Evolutionary conservation across 2,888 invertebrate species (phyloP).

Genomic region (Empis stercorea): DNA sequence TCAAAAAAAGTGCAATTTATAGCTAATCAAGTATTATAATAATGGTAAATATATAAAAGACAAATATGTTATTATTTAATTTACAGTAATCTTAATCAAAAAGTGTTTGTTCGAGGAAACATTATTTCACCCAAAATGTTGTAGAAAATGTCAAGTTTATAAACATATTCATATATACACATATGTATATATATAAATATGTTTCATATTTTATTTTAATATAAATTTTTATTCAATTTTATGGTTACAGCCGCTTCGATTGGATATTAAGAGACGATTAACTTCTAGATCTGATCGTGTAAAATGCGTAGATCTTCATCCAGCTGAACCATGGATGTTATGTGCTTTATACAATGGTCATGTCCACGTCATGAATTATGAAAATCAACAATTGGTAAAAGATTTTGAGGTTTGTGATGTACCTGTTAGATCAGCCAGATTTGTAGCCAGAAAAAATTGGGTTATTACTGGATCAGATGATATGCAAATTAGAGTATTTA

Average conservation of each 20-base stretch:
- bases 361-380: slow-evolving; percentile 99
- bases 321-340: slow-evolving; percentile 96
- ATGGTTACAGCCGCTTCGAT: slow-evolving; percentile 69
- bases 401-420: slow-evolving; percentile 91
- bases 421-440: slow-evolving; percentile 91
- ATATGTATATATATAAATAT: too few species aligned
- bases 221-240: too few species aligned
- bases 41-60: too few species aligned
- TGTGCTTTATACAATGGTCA: slow-evolving; percentile 97
- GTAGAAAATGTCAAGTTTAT: too few species aligned
- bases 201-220: too few species aligned
- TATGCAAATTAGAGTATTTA: slow-evolving; percentile 90
- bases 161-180: too few species aligned
- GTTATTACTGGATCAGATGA: slow-evolving; percentile 95
- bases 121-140: too few species aligned
- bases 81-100: too few species aligned
- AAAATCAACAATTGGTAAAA: slow-evolving; percentile 79
- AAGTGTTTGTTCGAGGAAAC: too few species aligned
- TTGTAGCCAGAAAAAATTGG: slow-evolving; percentile 97
- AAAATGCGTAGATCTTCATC: slow-evolving; percentile 95
- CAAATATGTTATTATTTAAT: too few species aligned
- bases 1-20: too few species aligned
- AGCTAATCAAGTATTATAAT: too few species aligned
- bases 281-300: slow-evolving; percentile 97
- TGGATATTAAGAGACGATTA: slow-evolving; percentile 96